Evolutionary conservation across 92 coral and sea anemone species (phyloP).

Genomic region (Porites cylindrica): DNA sequence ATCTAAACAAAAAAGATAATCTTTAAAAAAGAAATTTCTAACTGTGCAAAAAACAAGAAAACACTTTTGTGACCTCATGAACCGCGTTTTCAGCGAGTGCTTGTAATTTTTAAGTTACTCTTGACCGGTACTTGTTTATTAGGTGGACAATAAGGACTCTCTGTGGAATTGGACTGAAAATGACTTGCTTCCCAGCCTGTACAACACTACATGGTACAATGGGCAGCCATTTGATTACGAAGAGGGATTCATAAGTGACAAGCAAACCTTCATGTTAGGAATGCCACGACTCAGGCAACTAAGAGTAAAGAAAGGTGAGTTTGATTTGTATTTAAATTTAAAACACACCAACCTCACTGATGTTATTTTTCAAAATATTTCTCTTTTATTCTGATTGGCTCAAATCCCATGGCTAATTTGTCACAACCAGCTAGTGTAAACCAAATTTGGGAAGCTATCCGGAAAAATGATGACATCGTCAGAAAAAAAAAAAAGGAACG

Average conservation of each 20-base stretch:
- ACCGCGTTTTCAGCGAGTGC: neutral
- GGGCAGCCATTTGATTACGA: slow-evolving; percentile 7
- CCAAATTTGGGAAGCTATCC: too few species aligned
- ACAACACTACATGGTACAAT: slow-evolving; percentile 62
- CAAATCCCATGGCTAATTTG: too few species aligned
- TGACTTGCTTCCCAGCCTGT: slow-evolving; percentile 33
- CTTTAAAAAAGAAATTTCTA: too few species aligned
- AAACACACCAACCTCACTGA: too few species aligned
- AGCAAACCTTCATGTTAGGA: slow-evolving; percentile 50
- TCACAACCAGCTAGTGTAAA: too few species aligned
- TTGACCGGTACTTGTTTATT: neutral
- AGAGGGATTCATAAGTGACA: neutral
- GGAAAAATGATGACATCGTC: too few species aligned
- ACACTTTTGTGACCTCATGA: too few species aligned
- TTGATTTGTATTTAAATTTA: neutral
- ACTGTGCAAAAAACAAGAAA: too few species aligned
- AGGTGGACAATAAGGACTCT: slow-evolving; percentile 42
- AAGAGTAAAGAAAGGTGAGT: slow-evolving; percentile 33
- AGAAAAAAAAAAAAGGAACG: too few species aligned
- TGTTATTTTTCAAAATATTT: too few species aligned
- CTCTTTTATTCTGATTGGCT: too few species aligned
- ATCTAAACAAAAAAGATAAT: too few species aligned
- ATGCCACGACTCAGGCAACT: slow-evolving; percentile 65
- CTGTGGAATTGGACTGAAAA: slow-evolving; percentile 49
- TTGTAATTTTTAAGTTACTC: neutral